Conservation (phyloP, 2,888 invertebrate genomes). For the Rhodophaea formosa region DNA sequence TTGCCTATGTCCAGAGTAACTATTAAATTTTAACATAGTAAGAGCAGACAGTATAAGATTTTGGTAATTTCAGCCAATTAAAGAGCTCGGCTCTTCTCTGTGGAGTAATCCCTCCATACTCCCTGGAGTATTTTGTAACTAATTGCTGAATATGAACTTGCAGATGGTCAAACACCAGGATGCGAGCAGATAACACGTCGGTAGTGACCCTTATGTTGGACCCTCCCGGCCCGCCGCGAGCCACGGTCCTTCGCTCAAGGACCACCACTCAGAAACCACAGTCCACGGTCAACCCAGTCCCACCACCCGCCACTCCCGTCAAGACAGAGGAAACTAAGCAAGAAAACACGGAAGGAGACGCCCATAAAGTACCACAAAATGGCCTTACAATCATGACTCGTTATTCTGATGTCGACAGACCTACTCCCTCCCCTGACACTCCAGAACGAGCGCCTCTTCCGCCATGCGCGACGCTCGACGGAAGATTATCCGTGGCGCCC, state of each 20-base stretch:
- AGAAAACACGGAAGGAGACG: slow-evolving; percentile 29
- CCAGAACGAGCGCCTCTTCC: slow-evolving; percentile 49
- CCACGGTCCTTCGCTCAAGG: slow-evolving; percentile 80
- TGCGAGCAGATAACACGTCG: slow-evolving; percentile 98
- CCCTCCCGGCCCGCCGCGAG: slow-evolving; percentile 90
- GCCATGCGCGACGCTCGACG: slow-evolving; percentile 59
- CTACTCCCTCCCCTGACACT: slow-evolving; percentile 34
- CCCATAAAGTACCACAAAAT: slow-evolving; percentile 58
- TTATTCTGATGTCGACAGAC: slow-evolving; percentile 62
- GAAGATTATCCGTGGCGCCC: slow-evolving; percentile 48
- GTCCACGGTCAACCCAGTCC: slow-evolving; percentile 30
- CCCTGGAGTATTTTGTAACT: too few species aligned
- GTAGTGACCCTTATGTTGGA: slow-evolving; percentile 95
- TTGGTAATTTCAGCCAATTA: too few species aligned
- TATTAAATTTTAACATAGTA: too few species aligned
- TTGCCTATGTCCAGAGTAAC: too few species aligned
- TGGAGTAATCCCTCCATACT: too few species aligned
- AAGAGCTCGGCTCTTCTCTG: too few species aligned
- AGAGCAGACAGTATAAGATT: too few species aligned
- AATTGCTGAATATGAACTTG: slow-evolving; percentile 18
- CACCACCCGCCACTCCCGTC: slow-evolving; percentile 27
- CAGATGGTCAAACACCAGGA: slow-evolving; percentile 90
- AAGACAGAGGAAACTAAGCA: slow-evolving; percentile 22
- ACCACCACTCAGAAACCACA: slow-evolving; percentile 42
- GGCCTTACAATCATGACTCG: slow-evolving; percentile 75